These are phyloP conservation scores for Thaumatotibia leucotreta DNA, from an alignment of 1,140 invertebrate species.

Conservation along the genomic window DNA sequence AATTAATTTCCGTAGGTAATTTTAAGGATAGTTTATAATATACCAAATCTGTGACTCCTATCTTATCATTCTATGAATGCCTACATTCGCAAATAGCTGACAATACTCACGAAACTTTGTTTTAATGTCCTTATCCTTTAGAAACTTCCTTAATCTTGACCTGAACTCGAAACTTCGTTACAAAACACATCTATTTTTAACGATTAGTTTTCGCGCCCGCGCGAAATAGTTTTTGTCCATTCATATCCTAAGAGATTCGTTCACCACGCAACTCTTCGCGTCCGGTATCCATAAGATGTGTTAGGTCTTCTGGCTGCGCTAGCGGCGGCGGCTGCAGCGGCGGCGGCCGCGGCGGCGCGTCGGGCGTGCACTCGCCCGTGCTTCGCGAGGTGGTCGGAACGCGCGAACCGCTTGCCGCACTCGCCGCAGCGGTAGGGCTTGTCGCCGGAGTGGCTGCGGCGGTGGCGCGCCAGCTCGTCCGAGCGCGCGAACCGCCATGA, in stretches of 20 bases:
- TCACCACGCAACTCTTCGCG: conserved; percentile 31
- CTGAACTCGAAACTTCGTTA: too few relatives aligned
- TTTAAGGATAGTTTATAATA: too few relatives aligned
- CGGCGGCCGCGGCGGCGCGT: conserved; percentile 51
- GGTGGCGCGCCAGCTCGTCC: conserved; percentile 92
- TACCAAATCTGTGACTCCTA: too few relatives aligned
- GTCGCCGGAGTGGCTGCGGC: conserved; percentile 86
- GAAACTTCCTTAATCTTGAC: too few relatives aligned
- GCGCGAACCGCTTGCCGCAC: conserved; percentile 90
- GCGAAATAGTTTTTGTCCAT: background rate
- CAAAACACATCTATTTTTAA: background rate
- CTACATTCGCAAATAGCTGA: too few relatives aligned
- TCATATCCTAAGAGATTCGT: conserved; percentile 4
- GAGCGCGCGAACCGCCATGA: conserved; percentile 95
- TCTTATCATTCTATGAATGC: too few relatives aligned
- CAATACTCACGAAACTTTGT: too few relatives aligned
- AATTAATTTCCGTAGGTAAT: too few relatives aligned
- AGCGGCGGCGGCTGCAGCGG: conserved; percentile 38
- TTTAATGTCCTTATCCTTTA: too few relatives aligned
- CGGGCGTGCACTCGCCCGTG: conserved; percentile 89
- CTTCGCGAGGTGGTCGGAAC: conserved; percentile 94
- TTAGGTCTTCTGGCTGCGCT: conserved; percentile 2
- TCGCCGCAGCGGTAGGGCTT: conserved; percentile 91
- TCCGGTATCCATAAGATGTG: conserved; percentile 20
- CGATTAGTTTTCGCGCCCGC: conserved; percentile 9